Evolutionary conservation across 2,113 vertebrate species (phyloP).

Genomic region (Xenus cinereus): DNA sequence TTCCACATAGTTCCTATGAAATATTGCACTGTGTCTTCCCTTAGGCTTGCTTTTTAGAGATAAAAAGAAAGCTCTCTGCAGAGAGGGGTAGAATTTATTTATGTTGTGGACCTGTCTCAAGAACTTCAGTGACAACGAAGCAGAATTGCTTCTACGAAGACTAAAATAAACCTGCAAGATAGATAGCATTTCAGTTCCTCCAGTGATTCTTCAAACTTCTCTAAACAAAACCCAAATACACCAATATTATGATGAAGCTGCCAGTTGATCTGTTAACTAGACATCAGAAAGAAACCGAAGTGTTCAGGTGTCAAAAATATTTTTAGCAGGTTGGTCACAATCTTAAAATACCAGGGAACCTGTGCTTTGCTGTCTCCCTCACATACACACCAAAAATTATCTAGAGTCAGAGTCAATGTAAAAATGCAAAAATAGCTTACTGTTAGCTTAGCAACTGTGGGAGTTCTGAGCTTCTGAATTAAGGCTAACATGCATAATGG

Average conservation of each 20-base stretch:
- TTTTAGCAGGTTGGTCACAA: not conserved
- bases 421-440: not conserved
- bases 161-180: not conserved
- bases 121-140: not conserved
- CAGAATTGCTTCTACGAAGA: not conserved
- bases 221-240: not conserved
- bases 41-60: not conserved
- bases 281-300: not conserved
- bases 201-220: not conserved
- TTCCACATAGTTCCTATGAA: not conserved
- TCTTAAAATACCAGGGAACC: not conserved
- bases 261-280: not conserved
- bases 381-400: not conserved
- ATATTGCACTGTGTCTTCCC: not conserved
- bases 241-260: not conserved
- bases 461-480: not conserved
- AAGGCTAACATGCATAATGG: not conserved
- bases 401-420: not conserved
- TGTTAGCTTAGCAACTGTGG: not conserved
- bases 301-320: not conserved
- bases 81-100: not conserved
- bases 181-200: not conserved
- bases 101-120: not conserved
- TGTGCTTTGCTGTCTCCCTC: not conserved
- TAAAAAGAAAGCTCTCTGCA: not conserved